phyloP scores from a whole-genome alignment of 2,888 invertebrate genomes.

The Eupithecia pulchellata region DNA sequence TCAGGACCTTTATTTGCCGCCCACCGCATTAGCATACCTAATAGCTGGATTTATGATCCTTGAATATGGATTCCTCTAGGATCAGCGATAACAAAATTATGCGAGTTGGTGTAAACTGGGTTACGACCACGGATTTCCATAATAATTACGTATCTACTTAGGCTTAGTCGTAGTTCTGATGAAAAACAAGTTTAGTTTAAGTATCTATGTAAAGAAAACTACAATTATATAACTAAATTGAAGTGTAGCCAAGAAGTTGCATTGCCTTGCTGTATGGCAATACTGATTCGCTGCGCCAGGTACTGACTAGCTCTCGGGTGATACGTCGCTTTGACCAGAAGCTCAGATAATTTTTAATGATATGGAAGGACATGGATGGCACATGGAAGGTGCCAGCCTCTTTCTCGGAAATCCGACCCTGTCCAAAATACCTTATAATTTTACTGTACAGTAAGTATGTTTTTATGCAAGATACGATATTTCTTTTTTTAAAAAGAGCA shows the following conservation, averaged over 20 bases:
- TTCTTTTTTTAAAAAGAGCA: no score
- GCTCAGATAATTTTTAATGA: no score
- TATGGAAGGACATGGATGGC: neutral
- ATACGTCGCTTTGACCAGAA: no score
- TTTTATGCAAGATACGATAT: no score
- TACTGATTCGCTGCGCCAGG: no score
- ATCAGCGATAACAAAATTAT: conserved; percentile 36
- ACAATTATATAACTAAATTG: no score
- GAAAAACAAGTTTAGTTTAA: conserved; percentile 6
- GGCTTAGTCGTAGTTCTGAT: conserved; percentile 17
- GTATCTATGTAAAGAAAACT: neutral
- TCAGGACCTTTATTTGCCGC: neutral
- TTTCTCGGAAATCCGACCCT: neutral
- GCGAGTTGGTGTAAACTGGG: conserved; percentile 38
- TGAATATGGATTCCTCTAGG: conserved; percentile 32
- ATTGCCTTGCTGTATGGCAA: no score
- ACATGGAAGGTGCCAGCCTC: neutral
- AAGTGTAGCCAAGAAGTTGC: no score
- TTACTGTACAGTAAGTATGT: no score
- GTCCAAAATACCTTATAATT: no score
- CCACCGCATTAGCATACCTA: conserved; percentile 34
- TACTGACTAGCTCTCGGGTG: no score
- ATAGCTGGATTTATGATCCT: conserved; percentile 34
- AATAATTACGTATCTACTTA: conserved; percentile 36
- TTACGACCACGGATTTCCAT: conserved; percentile 41